These are phyloP conservation scores for Ceryle rudis DNA, from an alignment of 2,797 vertebrate genomes.

Conservation along the genomic window DNA sequence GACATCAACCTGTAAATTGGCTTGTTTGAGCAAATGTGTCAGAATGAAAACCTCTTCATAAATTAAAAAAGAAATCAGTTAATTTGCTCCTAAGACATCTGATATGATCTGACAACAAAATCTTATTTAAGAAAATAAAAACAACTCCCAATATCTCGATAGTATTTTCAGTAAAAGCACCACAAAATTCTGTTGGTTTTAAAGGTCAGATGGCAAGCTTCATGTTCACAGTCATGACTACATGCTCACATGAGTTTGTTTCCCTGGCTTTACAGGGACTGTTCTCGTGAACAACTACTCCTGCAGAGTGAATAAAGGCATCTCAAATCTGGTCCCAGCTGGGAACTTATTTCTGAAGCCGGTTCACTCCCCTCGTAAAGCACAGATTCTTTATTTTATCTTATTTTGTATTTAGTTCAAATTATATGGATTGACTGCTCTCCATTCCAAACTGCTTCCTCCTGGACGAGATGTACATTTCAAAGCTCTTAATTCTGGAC, in stretches of 20 bases:
- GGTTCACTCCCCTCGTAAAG: slow-evolving; percentile 18
- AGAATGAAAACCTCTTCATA: neutral
- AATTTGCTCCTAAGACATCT: neutral
- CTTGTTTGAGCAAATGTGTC: neutral
- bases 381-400: slow-evolving; percentile 20
- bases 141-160: neutral
- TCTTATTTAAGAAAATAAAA: neutral
- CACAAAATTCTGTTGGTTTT: neutral
- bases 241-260: slow-evolving; percentile 26
- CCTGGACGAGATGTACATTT: neutral
- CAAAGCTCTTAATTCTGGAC: neutral
- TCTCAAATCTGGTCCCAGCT: slow-evolving; percentile 61
- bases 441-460: neutral
- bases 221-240: slow-evolving; percentile 10
- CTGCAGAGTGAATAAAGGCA: slow-evolving; percentile 57
- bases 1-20: neutral
- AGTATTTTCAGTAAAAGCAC: neutral
- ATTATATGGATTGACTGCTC: neutral
- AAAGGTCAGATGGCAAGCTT: slow-evolving; percentile 54
- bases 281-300: slow-evolving; percentile 21
- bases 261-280: slow-evolving; percentile 30
- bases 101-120: neutral
- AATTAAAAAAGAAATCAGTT: neutral
- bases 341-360: slow-evolving; percentile 54
- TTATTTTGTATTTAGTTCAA: neutral